A percentile compares a stretch with the other conserved stretches of the same genome.
phyloP scores from a whole-genome alignment of 2,113 vertebrate species.

The Isichthys henryi region DNA sequence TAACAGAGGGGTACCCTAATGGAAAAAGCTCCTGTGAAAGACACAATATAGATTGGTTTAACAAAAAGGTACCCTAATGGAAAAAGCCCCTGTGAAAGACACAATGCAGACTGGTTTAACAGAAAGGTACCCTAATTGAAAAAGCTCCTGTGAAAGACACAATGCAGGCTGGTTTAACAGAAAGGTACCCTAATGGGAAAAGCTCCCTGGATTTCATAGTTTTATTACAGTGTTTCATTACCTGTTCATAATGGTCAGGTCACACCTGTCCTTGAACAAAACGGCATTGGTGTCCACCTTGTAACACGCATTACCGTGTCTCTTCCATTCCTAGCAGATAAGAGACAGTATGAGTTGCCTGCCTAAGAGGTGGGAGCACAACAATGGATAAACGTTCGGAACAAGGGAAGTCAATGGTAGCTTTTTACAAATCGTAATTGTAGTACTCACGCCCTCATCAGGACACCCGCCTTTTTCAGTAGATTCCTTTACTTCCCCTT shows the following conservation, averaged over 20 bases:
- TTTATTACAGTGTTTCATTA: constrained; percentile 33
- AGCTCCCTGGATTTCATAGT: neutral
- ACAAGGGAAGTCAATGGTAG: neutral
- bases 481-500: constrained; percentile 60
- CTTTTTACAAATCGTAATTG: neutral
- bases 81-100: constrained; percentile 43
- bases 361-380: too few relatives aligned
- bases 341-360: neutral
- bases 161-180: neutral
- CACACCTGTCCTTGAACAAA: constrained; percentile 72
- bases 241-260: constrained; percentile 80
- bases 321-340: constrained; percentile 73
- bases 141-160: constrained; percentile 43
- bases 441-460: constrained; percentile 60
- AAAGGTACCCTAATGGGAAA: neutral
- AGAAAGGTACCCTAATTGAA: neutral
- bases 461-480: constrained; percentile 55
- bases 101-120: neutral
- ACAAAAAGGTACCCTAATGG: neutral
- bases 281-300: constrained; percentile 60
- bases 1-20: neutral
- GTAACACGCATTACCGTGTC: constrained; percentile 81
- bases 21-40: constrained; percentile 42
- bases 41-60: neutral
- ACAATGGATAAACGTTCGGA: neutral